Base-by-base conservation (phyloP, 2,113 vertebrate species). In the Paratilapia polleni region DNA sequence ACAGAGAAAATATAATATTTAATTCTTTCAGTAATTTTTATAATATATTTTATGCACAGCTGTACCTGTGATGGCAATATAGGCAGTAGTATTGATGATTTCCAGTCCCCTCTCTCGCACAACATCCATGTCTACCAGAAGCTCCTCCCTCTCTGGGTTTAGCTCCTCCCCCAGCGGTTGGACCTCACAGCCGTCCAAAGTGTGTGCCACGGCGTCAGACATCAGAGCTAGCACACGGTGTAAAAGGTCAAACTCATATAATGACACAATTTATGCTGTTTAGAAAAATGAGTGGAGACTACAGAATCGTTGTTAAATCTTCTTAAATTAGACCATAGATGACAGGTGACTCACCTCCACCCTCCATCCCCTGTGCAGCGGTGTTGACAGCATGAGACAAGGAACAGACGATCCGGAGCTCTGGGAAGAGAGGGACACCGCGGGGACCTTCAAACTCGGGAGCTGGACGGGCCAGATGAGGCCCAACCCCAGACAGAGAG, bases 141-240 rank as follows among this genome's bases (percentile, higher is more conserved):
- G 96, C 86, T 97, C 97, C 87, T 99, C 98, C 87, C 96, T 95
- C 89, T 98, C 97, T 0, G 96, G 95, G 87, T 98, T 98, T 47
- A 99, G 88, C 95, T 99, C 97, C 85, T 99, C 98, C 62, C 98
- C 98, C 54, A 99, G 95, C 1, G 98, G 87, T 0, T 97, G 97
- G 63, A 99, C 97, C 93, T 99, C 98, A 60, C 98, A 99, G 90
- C 98, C 97, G 0, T 99, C 98, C 94, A 99, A 91, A 81, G 98
- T 99, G 93, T 99, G 98, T 81, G 98, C 98, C 12, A 99, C 98
- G 17, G 98, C 98, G 10, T 99, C 98, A 0, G 98, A 99, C 97
- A 98, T 98, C 66, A 96, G 95, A 5, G 96, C 96, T 96, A 75
- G 54, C 15, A 77, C 43, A 8, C 17, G n/a, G 54, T n/a, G 8